Base-by-base conservation (phyloP, 2,797 vertebrate genomes). In the Artibeus lituratus region DNA sequence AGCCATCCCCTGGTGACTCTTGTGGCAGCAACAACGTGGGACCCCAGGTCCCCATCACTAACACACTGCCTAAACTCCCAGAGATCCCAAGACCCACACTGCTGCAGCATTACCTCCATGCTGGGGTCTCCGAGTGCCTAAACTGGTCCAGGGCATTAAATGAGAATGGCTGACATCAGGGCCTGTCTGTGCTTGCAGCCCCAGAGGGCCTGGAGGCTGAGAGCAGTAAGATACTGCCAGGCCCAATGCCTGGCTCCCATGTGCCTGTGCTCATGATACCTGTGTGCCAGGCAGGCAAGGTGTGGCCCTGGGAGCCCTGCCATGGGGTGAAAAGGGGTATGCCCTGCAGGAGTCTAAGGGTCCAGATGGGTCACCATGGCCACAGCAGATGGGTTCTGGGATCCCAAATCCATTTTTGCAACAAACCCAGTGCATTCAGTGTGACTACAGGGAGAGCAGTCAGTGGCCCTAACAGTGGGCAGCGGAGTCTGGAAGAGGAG, bases 111-210 rank as follows among this genome's bases (percentile, higher is more conserved):
- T 97, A 90, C 49, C 83, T 95, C 59, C 96, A 95, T 19, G 49
- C 93, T 53, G 98, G 97, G 2, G 98, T 98, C 65, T 98, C 95
- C 0, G 98, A 98, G 77, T 98, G 98, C 92, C 96, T 98, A 14
- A 94, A 94, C 47, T 98, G 98, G 98, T 92, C 91, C 9, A 86
- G n/a, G 70, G 19, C 87, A 98, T 97, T 98, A 97, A 98, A 97
- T 12, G 65, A 90, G 9, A 26, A 72, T 37, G 53, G 42, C 32
- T 97, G 87, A 94, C 59, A 77, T 26, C 14, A 19, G 5, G 29
- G 83, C 37, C 67, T 86, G 44, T 82, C 84, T 55, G 35, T 82
- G 21, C 74, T 95, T 84, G 59, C 51, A 88, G 39, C 22, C 29
- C 22, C 44, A 62, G 39, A 55, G 49, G 11, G 44, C 42, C 62